phyloP scores from a whole-genome alignment of 2,888 invertebrate genomes.

The Isotomurus palustris region DNA sequence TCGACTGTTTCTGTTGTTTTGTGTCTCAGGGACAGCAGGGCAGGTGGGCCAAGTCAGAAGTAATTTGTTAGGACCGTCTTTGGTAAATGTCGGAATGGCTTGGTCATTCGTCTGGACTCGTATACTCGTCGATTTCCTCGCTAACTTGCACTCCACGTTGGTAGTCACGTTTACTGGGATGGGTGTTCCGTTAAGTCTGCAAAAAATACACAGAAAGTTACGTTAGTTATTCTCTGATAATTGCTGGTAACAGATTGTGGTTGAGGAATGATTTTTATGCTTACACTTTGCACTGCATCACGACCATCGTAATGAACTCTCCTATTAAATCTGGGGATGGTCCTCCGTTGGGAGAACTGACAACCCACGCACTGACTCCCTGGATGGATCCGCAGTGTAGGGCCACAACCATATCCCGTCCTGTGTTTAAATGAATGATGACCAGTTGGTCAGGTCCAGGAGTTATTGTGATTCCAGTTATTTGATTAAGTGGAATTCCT shows the following conservation, averaged over 20 bases:
- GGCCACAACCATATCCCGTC: conserved; percentile 85
- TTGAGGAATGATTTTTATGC: conserved; percentile 1
- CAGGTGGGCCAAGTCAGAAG: conserved; percentile 42
- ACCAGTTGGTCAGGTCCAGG: conserved; percentile 81
- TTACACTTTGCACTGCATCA: conserved; percentile 30
- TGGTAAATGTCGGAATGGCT: conserved; percentile 42
- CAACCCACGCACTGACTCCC: conserved; percentile 45
- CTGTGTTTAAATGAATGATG: conserved; percentile 76
- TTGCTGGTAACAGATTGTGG: not conserved
- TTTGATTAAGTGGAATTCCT: conserved; percentile 72
- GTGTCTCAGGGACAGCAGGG: conserved; percentile 16
- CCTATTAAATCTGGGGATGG: conserved; percentile 45
- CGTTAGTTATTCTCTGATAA: conserved; percentile 4
- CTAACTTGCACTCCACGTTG: conserved; percentile 73
- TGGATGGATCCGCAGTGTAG: conserved; percentile 51
- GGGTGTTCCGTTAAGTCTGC: conserved; percentile 65
- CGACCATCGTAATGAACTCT: conserved; percentile 43
- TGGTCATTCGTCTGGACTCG: conserved; percentile 52
- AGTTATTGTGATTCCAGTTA: conserved; percentile 64
- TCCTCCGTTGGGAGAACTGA: conserved; percentile 38
- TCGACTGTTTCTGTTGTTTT: conserved; percentile 7
- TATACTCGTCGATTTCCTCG: conserved; percentile 66
- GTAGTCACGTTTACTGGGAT: conserved; percentile 68
- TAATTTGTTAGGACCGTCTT: conserved; percentile 42
- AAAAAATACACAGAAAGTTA: conserved; percentile 48